Evolutionary conservation across 2,113 vertebrate genomes (phyloP).

Genomic region (Ctenodactylus gundi): DNA sequence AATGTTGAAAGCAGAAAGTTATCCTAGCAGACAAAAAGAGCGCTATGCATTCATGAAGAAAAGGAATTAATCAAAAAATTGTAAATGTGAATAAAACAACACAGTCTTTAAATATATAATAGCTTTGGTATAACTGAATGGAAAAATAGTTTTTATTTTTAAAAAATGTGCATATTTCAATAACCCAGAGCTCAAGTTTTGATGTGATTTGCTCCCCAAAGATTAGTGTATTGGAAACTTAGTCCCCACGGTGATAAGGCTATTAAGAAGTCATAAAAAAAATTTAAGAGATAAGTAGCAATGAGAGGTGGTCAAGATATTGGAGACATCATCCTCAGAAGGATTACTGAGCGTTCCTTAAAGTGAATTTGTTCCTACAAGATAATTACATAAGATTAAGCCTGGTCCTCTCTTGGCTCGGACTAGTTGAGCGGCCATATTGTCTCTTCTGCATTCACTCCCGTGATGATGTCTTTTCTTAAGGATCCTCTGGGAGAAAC

Average conservation of each 20-base stretch:
- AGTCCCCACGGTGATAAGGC: background rate
- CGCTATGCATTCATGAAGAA: background rate
- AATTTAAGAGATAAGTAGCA: background rate
- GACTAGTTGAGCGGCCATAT: background rate
- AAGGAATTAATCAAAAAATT: too few species aligned
- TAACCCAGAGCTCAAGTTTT: background rate
- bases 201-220: background rate
- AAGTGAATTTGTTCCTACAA: background rate
- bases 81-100: too few species aligned
- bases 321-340: background rate
- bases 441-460: background rate
- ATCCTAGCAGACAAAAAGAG: background rate
- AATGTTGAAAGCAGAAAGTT: background rate
- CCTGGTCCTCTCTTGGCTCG: fast-evolving
- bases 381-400: background rate
- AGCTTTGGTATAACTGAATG: background rate
- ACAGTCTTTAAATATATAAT: background rate
- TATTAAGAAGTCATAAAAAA: background rate
- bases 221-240: background rate
- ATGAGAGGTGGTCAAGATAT: background rate
- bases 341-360: background rate
- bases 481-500: background rate
- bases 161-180: background rate
- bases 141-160: background rate
- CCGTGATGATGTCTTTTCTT: too few species aligned